phyloP scores from a whole-genome alignment of 2,113 vertebrate genomes.

The Holacanthus passer region DNA sequence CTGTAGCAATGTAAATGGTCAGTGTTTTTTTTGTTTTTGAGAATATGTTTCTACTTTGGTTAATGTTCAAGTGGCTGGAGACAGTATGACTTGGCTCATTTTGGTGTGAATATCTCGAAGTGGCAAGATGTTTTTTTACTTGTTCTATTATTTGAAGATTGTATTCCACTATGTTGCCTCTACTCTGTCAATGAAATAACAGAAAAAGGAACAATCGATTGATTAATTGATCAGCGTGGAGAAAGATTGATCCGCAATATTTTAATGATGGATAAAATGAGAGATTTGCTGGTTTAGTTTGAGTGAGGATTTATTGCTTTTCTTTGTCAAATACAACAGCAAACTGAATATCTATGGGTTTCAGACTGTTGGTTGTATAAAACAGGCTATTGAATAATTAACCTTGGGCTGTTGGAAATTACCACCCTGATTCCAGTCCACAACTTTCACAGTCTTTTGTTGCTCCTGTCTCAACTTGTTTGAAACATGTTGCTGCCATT shows the following conservation, averaged over 20 bases:
- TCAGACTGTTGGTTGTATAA: not conserved
- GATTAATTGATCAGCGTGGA: too few relatives aligned
- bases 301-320: not conserved
- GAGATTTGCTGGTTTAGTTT: too few relatives aligned
- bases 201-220: too few relatives aligned
- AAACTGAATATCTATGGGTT: not conserved
- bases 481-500: too few relatives aligned
- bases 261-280: too few relatives aligned
- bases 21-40: not conserved
- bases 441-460: too few relatives aligned
- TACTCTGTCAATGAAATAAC: not conserved
- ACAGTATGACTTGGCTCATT: not conserved
- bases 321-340: not conserved
- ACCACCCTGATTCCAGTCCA: too few relatives aligned
- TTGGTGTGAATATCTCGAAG: not conserved
- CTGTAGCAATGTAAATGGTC: not conserved
- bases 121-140: not conserved
- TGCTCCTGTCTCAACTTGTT: too few relatives aligned
- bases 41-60: not conserved
- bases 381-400: not conserved
- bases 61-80: not conserved
- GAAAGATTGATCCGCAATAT: too few relatives aligned
- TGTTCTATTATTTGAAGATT: not conserved
- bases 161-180: not conserved
- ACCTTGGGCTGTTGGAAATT: not conserved